These are phyloP conservation scores for Lasius platythorax DNA, from an alignment of 2,888 invertebrate genomes.

Conservation along the genomic window DNA sequence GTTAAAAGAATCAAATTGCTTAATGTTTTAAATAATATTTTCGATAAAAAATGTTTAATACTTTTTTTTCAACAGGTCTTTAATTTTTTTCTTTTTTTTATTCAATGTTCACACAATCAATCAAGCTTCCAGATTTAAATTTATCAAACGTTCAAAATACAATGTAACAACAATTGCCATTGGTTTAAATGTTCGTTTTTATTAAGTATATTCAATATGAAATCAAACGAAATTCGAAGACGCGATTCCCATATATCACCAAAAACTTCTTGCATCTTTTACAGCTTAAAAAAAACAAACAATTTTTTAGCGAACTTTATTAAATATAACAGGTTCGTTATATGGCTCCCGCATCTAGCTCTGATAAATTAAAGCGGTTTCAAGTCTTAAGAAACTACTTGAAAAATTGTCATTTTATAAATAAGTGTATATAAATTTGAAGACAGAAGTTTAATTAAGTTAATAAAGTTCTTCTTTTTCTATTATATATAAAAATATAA, in stretches of 20 bases:
- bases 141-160: neutral
- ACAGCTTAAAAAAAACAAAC: neutral
- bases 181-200: neutral
- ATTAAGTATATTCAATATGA: neutral
- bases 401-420: too few relatives aligned
- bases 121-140: neutral
- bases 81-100: neutral
- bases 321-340: too few relatives aligned
- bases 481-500: too few relatives aligned
- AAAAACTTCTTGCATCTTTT: neutral
- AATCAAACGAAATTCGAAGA: neutral
- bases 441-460: too few relatives aligned
- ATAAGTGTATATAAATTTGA: too few relatives aligned
- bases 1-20: neutral
- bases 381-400: too few relatives aligned
- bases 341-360: too few relatives aligned
- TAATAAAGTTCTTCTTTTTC: too few relatives aligned
- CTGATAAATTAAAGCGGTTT: too few relatives aligned
- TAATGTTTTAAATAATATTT: neutral
- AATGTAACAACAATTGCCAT: neutral
- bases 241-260: neutral
- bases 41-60: neutral
- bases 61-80: neutral
- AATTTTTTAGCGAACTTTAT: neutral
- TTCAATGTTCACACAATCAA: neutral